Base-by-base conservation (phyloP, 2,797 vertebrate genomes). In the Lacerta viridis region DNA sequence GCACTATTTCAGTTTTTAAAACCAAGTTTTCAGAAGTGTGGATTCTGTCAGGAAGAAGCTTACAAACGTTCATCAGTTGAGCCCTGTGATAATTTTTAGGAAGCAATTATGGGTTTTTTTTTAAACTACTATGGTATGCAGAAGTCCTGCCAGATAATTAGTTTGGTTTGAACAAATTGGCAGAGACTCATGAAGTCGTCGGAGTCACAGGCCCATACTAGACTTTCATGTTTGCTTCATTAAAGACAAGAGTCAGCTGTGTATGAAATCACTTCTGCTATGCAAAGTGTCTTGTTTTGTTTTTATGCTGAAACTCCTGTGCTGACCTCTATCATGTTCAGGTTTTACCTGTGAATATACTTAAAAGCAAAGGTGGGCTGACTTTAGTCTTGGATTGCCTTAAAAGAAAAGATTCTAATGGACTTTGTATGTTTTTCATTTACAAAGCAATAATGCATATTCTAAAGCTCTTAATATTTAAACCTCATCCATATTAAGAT, bases 241-340 rank as follows among this genome's bases (percentile, higher is more conserved):
- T 90, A 86, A 93, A 94, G 89, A 91, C 84, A 89, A 33, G 89
- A 93, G 90, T 95, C 89, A 95, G 91, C 88, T 96, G 94, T 93
- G 89, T 87, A 94, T 95, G 87, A 96, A 95, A 88, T 94, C 1
- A 96, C 94, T 93, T 75, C 76, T 93, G 92, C 91, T 95, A 92
- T 95, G 90, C 92, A 86, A 95, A 90, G 83, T 82, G 90, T 93
- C 76, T 90, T 90, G 83, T 90, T 91, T 94, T 90, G 80, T 68
- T 92, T 92, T 89, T 87, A 25, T 86, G 80, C 39, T 87, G 64
- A 88, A 55, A 10, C 90, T 46, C 11, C 69, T 64, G 79, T 91
- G 69, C 59, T 87, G 90, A 89, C 25, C 87, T 76, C 9, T 85
- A 89, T 39, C 46, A 86, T 92, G 69, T 78, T 92, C 64, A 36